These are phyloP conservation scores for Hydraecia micacea DNA, from an alignment of 2,888 invertebrate species.

Conservation along the genomic window DNA sequence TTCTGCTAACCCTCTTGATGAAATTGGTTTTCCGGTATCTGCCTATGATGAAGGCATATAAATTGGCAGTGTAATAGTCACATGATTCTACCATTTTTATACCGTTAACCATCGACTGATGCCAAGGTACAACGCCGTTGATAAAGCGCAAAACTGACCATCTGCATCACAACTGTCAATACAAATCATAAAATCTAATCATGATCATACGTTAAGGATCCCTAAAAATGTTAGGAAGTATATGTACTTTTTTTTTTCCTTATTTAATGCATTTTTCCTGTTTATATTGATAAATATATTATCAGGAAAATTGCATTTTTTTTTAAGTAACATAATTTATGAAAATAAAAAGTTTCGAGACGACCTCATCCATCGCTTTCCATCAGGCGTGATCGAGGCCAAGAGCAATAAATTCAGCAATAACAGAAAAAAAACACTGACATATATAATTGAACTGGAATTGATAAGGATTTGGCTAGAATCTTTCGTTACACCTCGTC, in stretches of 20 bases:
- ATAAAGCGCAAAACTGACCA: not conserved
- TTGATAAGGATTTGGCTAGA: not conserved
- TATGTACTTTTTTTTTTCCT: not conserved
- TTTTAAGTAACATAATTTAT: not conserved
- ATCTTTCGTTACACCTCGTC: no score
- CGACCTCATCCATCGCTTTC: not conserved
- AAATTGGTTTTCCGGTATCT: not conserved
- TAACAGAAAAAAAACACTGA: not conserved
- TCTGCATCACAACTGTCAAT: not conserved
- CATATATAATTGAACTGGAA: not conserved
- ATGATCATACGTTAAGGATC: not conserved
- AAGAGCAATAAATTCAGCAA: not conserved
- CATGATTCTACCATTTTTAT: not conserved
- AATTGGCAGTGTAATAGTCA: not conserved
- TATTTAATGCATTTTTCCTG: constrained; percentile 26
- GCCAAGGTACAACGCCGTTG: not conserved
- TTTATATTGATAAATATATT: not conserved
- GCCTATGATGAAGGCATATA: not conserved
- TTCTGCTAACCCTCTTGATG: not conserved
- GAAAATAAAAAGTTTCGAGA: not conserved
- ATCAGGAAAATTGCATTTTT: constrained; percentile 24
- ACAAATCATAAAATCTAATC: not conserved
- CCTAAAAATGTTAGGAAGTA: constrained; percentile 24
- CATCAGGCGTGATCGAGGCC: not conserved
- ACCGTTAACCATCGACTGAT: not conserved